These are phyloP conservation scores for Eudyptes chrysolophus DNA, from an alignment of 2,113 vertebrate genomes.

Conservation along the genomic window DNA sequence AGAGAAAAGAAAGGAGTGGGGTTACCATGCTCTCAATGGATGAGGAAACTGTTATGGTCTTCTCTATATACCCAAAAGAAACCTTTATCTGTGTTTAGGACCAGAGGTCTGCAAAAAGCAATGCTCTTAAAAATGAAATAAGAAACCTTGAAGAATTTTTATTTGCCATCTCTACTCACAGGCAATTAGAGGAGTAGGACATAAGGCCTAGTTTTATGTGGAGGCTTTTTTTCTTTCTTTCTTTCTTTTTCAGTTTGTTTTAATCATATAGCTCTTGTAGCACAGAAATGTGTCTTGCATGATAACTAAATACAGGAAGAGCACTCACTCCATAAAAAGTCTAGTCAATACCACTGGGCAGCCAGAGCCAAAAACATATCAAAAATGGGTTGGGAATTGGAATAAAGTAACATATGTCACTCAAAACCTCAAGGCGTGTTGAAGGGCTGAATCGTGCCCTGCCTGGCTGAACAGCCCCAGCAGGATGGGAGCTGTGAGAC, in stretches of 20 bases:
- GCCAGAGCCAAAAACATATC: not conserved
- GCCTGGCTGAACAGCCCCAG: not conserved
- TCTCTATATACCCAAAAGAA: not conserved
- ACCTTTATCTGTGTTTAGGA: not conserved
- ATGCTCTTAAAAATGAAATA: not conserved
- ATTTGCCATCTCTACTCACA: not conserved
- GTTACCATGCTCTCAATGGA: not conserved
- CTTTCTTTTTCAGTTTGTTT: not conserved
- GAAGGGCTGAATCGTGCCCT: not conserved
- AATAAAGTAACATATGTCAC: not conserved
- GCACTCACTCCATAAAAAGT: not conserved
- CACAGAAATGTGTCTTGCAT: not conserved
- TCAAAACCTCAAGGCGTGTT: not conserved
- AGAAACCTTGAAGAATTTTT: not conserved
- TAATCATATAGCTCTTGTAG: not conserved
- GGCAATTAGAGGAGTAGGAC: not conserved
- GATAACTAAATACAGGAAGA: not conserved
- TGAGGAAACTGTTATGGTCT: not conserved
- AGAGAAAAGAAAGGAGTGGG: not conserved
- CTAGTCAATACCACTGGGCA: conserved; percentile 16
- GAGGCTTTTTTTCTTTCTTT: not conserved
- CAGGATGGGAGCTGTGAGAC: not conserved
- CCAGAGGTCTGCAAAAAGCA: not conserved
- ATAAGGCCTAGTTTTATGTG: not conserved
- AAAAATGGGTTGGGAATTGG: not conserved